Percentiles rank a stretch among this genome's conserved stretches.
Evolutionary conservation across 2,888 invertebrate species (phyloP).

Genomic region (Sclerodermus sp.): DNA sequence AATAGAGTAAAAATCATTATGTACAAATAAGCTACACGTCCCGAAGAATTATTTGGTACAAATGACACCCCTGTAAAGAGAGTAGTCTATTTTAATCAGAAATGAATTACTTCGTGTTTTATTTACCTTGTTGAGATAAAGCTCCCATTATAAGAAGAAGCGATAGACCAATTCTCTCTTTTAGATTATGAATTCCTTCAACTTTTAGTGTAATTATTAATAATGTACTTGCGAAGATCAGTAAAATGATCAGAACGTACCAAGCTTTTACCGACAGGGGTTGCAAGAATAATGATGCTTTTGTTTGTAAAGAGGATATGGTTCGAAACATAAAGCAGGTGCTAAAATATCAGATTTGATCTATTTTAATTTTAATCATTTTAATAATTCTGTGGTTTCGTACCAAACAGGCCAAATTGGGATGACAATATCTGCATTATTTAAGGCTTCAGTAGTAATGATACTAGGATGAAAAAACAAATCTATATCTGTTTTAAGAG

Average conservation of each 20-base stretch:
- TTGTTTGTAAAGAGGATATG: slow-evolving; percentile 31
- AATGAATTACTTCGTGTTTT: not conserved
- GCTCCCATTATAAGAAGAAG: slow-evolving; percentile 34
- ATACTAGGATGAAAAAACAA: slow-evolving; percentile 23
- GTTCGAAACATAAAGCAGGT: slow-evolving; percentile 43
- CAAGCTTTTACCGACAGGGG: slow-evolving; percentile 35
- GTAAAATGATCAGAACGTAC: slow-evolving; percentile 29
- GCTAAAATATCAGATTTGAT: slow-evolving; percentile 16
- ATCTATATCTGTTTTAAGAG: slow-evolving; percentile 16
- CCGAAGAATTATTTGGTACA: slow-evolving; percentile 29
- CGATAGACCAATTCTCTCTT: slow-evolving; percentile 28
- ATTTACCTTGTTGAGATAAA: slow-evolving; percentile 41
- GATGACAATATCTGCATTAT: slow-evolving; percentile 24
- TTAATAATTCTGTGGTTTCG: too few relatives aligned
- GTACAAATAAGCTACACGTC: slow-evolving; percentile 40
- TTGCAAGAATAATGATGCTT: slow-evolving; percentile 31
- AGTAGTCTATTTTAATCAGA: not conserved
- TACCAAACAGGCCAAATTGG: slow-evolving; percentile 29
- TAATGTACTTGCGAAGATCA: slow-evolving; percentile 17
- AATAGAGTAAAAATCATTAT: slow-evolving; percentile 41
- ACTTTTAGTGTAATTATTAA: slow-evolving; percentile 25
- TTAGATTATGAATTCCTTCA: slow-evolving; percentile 24
- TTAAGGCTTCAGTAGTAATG: slow-evolving; percentile 21
- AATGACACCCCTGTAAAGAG: slow-evolving; percentile 34
- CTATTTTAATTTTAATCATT: too few relatives aligned